Conservation (phyloP, 2,888 invertebrate species). For the Bombylius discolor region DNA sequence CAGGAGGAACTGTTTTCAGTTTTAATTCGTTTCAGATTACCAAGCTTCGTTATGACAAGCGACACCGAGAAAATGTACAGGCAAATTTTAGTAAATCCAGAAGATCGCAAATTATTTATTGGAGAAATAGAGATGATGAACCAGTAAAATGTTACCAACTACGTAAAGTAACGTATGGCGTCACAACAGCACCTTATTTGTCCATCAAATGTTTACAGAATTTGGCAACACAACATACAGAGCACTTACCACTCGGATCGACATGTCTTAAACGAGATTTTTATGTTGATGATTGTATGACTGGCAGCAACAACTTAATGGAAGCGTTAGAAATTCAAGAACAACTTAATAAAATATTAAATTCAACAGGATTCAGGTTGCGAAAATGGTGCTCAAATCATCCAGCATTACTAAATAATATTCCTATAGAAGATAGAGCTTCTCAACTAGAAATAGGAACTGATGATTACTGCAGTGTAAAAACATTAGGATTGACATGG, state of each 20-base stretch:
- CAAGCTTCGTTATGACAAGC: background rate
- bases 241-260: background rate
- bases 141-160: conserved; percentile 8
- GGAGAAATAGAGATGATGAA: conserved; percentile 6
- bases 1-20: background rate
- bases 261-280: background rate
- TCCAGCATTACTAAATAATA: too few relatives aligned
- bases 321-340: background rate
- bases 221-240: background rate
- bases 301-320: background rate
- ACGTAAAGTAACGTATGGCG: conserved; percentile 13
- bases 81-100: conserved; percentile 14
- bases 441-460: too few relatives aligned
- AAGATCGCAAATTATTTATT: conserved; percentile 14
- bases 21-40: background rate
- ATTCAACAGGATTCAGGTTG: background rate
- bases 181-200: conserved; percentile 5
- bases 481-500: background rate
- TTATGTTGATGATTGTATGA: background rate
- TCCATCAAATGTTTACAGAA: too few relatives aligned
- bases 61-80: conserved; percentile 20
- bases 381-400: background rate
- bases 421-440: too few relatives aligned
- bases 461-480: background rate
- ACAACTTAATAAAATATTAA: background rate